Percentiles rank a stretch among this genome's conserved stretches.
Evolutionary conservation across 2,797 vertebrate species (phyloP).

Genomic region (Echiichthys vipera): DNA sequence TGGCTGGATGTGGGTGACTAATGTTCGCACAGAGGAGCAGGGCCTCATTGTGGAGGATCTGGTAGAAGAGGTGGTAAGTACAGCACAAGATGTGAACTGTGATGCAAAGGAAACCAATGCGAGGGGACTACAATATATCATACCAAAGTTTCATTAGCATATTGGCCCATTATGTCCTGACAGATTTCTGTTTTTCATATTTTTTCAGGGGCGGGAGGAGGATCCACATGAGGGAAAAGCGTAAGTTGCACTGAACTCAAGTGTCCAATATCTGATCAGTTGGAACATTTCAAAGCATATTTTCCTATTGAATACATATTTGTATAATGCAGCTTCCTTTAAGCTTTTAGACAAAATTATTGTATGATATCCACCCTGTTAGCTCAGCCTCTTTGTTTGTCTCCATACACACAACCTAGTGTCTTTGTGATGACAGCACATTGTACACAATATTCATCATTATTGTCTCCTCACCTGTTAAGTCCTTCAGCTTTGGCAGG

Average conservation of each 20-base stretch:
- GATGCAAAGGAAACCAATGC: not conserved
- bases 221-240: constrained; percentile 99
- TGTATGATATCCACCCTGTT: constrained; percentile 12
- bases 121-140: not conserved
- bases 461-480: not conserved
- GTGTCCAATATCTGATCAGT: not conserved
- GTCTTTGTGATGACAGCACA: not conserved
- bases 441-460: constrained; percentile 3
- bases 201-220: constrained; percentile 93
- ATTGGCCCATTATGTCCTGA: constrained; percentile 17
- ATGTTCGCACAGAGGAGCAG: constrained; percentile 96
- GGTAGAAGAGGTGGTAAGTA: constrained; percentile 95
- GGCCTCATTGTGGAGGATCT: constrained; percentile 98
- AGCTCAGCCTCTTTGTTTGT: constrained; percentile 9
- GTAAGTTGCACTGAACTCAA: constrained; percentile 84
- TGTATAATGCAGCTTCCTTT: not conserved
- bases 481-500: constrained; percentile 4
- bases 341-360: constrained; percentile 13
- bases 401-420: not conserved
- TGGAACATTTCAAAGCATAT: not conserved
- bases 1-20: constrained; percentile 99
- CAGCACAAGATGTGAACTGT: not conserved
- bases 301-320: not conserved
- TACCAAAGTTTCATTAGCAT: not conserved
- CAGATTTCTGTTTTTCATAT: constrained; percentile 59